Evolutionary conservation across 1,140 invertebrate genomes (phyloP).

Genomic region (Atopsyche davidsoni): DNA sequence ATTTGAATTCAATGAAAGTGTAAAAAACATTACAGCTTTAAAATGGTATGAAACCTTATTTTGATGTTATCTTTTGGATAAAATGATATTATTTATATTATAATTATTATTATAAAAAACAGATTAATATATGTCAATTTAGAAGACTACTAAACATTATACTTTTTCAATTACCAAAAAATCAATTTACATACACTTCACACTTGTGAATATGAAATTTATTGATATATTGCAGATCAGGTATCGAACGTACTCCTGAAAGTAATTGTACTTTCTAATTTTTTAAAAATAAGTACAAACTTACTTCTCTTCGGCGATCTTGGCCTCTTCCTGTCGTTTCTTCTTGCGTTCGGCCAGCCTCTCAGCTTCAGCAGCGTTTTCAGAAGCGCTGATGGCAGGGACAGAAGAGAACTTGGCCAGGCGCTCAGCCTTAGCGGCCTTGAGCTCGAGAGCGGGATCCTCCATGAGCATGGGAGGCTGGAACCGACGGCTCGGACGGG

Average conservation of each 20-base stretch:
- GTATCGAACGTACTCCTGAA: too few species aligned
- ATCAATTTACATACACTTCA: too few species aligned
- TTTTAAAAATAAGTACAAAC: too few species aligned
- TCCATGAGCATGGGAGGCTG: constrained; percentile 51
- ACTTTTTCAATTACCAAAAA: too few species aligned
- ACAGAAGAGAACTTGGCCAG: constrained; percentile 44
- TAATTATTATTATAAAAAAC: too few species aligned
- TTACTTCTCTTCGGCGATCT: constrained; percentile 56
- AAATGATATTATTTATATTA: neutral
- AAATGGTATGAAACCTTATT: neutral
- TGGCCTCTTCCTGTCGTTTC: constrained; percentile 53
- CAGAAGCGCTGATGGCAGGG: constrained; percentile 39
- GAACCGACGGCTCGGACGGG: constrained; percentile 60
- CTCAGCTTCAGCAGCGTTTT: constrained; percentile 44
- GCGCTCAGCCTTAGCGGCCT: constrained; percentile 50
- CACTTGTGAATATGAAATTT: too few species aligned
- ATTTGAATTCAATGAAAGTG: too few species aligned
- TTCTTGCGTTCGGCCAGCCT: constrained; percentile 53
- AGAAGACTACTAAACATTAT: too few species aligned
- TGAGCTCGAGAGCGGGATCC: constrained; percentile 48
- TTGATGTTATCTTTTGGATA: neutral
- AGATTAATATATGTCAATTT: too few species aligned
- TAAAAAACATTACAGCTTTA: too few species aligned
- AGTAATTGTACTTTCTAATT: too few species aligned
- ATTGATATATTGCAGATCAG: too few species aligned